Percentiles rank a stretch among this genome's conserved stretches.
Conservation (phyloP, 2,113 vertebrate genomes). For the Coturnix japonica region DNA sequence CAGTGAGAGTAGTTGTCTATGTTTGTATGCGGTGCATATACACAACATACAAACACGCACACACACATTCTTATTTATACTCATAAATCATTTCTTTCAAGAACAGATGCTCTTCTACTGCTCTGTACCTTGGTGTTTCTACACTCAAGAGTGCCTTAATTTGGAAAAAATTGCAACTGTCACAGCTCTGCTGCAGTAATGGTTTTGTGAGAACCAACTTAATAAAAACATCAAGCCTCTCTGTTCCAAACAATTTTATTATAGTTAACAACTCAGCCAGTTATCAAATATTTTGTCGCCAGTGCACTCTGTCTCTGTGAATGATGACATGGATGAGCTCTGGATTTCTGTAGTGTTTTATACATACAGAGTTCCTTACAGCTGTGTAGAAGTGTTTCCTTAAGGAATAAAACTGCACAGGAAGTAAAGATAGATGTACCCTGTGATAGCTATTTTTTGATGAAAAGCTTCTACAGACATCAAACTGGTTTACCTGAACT, state of each 20-base stretch:
- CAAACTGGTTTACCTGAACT: not conserved
- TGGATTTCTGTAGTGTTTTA: slow-evolving; percentile 5
- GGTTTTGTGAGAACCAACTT: not conserved
- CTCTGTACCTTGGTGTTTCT: not conserved
- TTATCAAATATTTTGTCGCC: slow-evolving; percentile 22
- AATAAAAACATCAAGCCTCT: slow-evolving; percentile 30
- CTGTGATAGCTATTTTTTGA: not conserved
- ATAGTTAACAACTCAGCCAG: slow-evolving; percentile 31
- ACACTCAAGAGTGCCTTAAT: not conserved
- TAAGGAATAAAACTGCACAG: not conserved
- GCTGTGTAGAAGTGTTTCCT: not conserved
- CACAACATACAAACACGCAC: rapidly evolving
- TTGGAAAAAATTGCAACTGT: not conserved
- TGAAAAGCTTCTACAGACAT: not conserved
- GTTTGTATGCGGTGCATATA: not conserved
- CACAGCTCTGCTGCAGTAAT: not conserved
- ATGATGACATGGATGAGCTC: not conserved
- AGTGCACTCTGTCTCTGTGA: not conserved
- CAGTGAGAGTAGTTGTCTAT: not conserved
- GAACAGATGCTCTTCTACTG: not conserved
- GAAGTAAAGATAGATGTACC: not conserved
- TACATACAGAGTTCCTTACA: not conserved
- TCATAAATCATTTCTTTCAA: not conserved
- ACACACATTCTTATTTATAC: not conserved
- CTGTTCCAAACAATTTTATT: slow-evolving; percentile 28